Base-by-base conservation (phyloP, 2,113 vertebrate species). In the Tonatia bakeri region DNA sequence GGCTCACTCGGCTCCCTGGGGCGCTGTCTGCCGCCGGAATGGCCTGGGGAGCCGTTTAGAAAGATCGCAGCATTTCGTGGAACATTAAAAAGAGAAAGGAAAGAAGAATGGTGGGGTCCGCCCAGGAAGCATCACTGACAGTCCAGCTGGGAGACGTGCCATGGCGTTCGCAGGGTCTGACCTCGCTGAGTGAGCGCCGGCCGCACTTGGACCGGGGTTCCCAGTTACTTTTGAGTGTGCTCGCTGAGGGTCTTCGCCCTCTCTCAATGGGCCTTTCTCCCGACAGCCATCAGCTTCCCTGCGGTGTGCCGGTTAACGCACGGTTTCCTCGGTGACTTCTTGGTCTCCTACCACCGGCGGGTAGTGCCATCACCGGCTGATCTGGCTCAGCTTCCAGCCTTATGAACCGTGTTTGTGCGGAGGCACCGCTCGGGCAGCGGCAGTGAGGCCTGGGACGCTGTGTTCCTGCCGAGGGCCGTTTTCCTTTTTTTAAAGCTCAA, bases 381-480 rank as follows among this genome's bases (percentile, higher is more conserved):
- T 33, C 85, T 20, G 17, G 52, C 2, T 5, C 17, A 24, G 15
- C n/a, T 47, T 45, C 52, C 64, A 31, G 24, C 31, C 61, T 24
- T 13, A 38, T 28, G 16, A 50, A 36, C 40, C 24, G 1, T 31
- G 2, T 67, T 47, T 28, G 28, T 31, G 13, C 52, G 14, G 9
- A 43, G 45, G 19, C 13, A 2, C 19, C 5, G 13, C 4, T 7
- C 38, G 61, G 54, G 59, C 59, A n/a, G 17, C 31, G 13, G 20
- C 52, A n/a, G 2, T 4, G 9, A 4, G 20, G 59, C 24, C 0
- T 0, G 17, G 36, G 8, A 28, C 24, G 8, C 52, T 24, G 3
- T 9, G 1, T 16, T 90, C 81, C 72, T 54, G 5, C 20, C 7
- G 11, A 43, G 67, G 52, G 47, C 43, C 36, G 36, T 56, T 67